phyloP scores from a whole-genome alignment of 2,797 vertebrate species.

The Cryptoprocta ferox region DNA sequence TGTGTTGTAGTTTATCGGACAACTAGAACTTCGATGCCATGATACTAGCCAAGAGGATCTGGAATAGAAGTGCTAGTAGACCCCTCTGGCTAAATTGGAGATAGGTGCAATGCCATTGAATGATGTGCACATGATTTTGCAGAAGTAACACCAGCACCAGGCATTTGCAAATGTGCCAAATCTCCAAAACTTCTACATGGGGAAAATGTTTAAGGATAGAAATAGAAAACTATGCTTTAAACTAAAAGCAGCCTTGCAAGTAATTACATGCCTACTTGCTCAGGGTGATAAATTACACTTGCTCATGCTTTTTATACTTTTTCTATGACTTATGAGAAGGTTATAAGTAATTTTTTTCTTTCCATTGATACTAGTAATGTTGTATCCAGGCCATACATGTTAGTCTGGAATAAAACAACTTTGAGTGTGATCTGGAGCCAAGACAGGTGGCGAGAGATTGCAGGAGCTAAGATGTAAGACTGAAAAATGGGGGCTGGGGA shows the following conservation, averaged over 20 bases:
- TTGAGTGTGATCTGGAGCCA: conserved; percentile 43
- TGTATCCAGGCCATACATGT: not conserved
- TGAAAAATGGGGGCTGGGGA: conserved; percentile 2
- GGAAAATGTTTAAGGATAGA: conserved; percentile 65
- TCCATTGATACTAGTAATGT: conserved; percentile 44
- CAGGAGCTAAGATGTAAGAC: conserved; percentile 57
- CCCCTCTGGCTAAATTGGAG: conserved; percentile 29
- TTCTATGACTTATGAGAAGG: conserved; percentile 67
- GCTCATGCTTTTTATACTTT: conserved; percentile 59
- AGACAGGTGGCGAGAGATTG: conserved; percentile 71
- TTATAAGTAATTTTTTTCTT: conserved; percentile 70
- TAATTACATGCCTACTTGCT: conserved; percentile 71
- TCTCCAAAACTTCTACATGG: conserved; percentile 58
- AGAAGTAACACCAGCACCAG: conserved; percentile 41
- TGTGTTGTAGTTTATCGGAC: not conserved
- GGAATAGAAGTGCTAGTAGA: not conserved
- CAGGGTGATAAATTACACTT: conserved; percentile 66
- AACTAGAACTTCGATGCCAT: not conserved
- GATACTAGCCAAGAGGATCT: conserved; percentile 4
- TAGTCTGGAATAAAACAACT: conserved; percentile 58
- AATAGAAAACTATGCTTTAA: conserved; percentile 72
- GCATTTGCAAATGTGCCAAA: conserved; percentile 68
- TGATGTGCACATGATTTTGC: conserved; percentile 36
- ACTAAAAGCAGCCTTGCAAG: conserved; percentile 70
- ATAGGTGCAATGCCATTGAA: not conserved